These are phyloP conservation scores for Enteromius paludinosus DNA, from an alignment of 2,797 vertebrate species.

Conservation along the genomic window DNA sequence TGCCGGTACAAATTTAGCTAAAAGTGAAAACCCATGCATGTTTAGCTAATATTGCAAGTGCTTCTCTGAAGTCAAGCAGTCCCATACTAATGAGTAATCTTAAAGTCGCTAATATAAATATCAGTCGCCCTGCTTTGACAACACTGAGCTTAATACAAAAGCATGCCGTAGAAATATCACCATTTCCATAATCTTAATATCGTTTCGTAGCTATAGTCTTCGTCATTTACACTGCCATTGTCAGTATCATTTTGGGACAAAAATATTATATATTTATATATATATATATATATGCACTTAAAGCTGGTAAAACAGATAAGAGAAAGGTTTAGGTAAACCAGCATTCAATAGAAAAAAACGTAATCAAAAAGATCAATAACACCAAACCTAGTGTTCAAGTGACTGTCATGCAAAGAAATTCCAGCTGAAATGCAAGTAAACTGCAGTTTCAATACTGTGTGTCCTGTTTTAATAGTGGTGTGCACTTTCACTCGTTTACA, in stretches of 20 bases:
- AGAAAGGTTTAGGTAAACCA: constrained; percentile 73
- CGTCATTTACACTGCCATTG: constrained; percentile 58
- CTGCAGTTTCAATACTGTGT: constrained; percentile 72
- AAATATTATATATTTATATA: constrained; percentile 66
- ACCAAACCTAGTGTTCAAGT: constrained; percentile 69
- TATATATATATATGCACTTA: constrained; percentile 69
- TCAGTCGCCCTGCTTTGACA: constrained; percentile 70
- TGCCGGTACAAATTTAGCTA: not conserved
- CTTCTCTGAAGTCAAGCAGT: constrained; percentile 52
- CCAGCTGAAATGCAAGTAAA: constrained; percentile 71
- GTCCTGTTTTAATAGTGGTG: constrained; percentile 69
- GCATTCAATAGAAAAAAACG: constrained; percentile 80
- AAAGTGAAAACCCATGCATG: constrained; percentile 29
- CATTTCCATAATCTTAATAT: constrained; percentile 59
- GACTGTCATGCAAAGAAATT: constrained; percentile 79
- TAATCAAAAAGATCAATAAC: constrained; percentile 61
- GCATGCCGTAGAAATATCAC: constrained; percentile 74
- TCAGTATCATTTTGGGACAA: constrained; percentile 73
- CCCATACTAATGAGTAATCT: constrained; percentile 42
- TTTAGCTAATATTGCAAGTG: constrained; percentile 29
- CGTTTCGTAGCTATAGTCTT: constrained; percentile 58
- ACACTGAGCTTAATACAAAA: constrained; percentile 71
- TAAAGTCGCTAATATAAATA: constrained; percentile 45
- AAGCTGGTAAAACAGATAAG: constrained; percentile 77
- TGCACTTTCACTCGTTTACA: constrained; percentile 64